Evolutionary conservation across 1,140 invertebrate species (phyloP), one percentile per base, ranked within the genome.

Genomic region (Tetraneura akinire): DNA sequence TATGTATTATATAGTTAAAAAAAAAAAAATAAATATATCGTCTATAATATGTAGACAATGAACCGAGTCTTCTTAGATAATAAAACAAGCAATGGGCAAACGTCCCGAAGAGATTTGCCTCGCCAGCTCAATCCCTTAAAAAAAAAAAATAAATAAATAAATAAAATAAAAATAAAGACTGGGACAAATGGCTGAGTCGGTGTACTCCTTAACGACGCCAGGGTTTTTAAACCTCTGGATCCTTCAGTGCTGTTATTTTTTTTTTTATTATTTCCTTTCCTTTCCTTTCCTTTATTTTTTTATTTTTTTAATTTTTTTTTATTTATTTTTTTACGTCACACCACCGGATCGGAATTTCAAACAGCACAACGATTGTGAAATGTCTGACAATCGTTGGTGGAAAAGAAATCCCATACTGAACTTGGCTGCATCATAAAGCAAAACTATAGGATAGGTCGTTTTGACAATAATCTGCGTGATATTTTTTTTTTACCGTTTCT

Each of bases 81-180:
- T 68, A 68, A 68, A 68, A 68, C 66, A 45, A 68, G 37, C 37
- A 73, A 29, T 26, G 70, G 49, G 47, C n/a, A 51, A 51, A 29
- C 26, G 70, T 73, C 45, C 70, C 32, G 32, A 32, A 51, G 70
- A 73, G 26, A 73, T 73, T 73, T 73, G 18, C 49, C 68, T 71
- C 68, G n/a, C 45, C 70, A 73, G 10, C 70, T 53, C 70, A 29
- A 73, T 73, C 49, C 26, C 37, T 68, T 68, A 47, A 68, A 68
- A 13, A 45, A 68, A 4, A 37, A 37, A 37, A 45, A 14, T 60
- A 42, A 37, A 9, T n/a, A n/a, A n/a, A n/a, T n/a, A n/a, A n/a
- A n/a, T n/a, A n/a, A n/a, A 45, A 68, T 37, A 37, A 37, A 37
- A 45, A 14, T 60, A 42, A 37, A 9, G 37, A 21, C 21, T 45